phyloP scores from a whole-genome alignment of 2,113 vertebrate genomes.

The Okapia johnstoni region DNA sequence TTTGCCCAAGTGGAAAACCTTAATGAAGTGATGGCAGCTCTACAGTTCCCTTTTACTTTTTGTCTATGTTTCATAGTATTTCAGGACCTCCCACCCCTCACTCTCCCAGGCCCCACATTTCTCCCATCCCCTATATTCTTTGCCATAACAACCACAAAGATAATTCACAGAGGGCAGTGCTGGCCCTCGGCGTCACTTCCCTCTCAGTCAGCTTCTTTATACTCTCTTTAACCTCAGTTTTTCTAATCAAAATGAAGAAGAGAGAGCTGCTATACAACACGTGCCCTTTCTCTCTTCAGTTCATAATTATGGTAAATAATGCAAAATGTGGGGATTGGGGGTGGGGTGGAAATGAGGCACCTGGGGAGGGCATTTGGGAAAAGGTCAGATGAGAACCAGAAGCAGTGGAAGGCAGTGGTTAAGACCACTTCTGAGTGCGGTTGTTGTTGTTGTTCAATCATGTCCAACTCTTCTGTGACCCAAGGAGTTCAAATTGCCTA shows the following conservation, averaged over 20 bases:
- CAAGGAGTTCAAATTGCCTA: background rate
- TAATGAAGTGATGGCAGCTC: background rate
- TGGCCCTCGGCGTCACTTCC: rapidly evolving
- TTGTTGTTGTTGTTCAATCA: background rate
- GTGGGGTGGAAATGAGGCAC: rapidly evolving
- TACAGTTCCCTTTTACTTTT: background rate
- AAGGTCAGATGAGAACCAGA: rapidly evolving
- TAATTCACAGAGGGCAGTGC: too few relatives aligned
- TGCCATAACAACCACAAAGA: background rate
- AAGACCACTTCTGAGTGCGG: rapidly evolving
- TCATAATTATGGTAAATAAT: background rate
- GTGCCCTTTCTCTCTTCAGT: background rate
- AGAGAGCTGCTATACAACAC: background rate
- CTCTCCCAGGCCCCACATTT: background rate
- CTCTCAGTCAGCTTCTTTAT: background rate
- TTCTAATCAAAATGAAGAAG: background rate
- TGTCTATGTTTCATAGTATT: background rate
- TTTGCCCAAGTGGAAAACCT: background rate
- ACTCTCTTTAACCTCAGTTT: rapidly evolving
- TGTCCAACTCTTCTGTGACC: background rate
- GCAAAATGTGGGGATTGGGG: rapidly evolving
- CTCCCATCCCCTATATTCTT: background rate
- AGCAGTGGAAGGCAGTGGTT: rapidly evolving
- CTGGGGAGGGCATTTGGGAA: rapidly evolving
- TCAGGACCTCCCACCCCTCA: background rate